Evolutionary conservation across 2,888 invertebrate species (phyloP).

Genomic region (Drosophila mettleri): DNA sequence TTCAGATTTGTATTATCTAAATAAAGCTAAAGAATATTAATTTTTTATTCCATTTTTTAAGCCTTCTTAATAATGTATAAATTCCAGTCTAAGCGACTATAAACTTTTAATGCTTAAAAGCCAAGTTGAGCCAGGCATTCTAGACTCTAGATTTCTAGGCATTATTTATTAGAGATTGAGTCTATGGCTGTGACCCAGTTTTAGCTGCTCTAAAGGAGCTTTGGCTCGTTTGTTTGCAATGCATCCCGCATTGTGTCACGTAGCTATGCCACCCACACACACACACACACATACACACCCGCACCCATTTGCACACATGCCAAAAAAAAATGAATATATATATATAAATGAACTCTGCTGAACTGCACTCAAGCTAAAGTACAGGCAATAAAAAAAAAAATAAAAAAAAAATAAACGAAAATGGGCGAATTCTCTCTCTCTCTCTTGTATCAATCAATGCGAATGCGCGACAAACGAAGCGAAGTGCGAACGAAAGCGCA

Average conservation of each 20-base stretch:
- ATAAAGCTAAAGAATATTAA: too few relatives aligned
- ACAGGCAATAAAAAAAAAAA: constrained; percentile 48
- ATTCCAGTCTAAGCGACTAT: background rate
- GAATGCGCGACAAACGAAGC: constrained; percentile 21
- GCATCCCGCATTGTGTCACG: constrained; percentile 59
- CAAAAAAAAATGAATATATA: constrained; percentile 52
- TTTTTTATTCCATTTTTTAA: too few relatives aligned
- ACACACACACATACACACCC: constrained; percentile 7
- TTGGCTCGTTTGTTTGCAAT: constrained; percentile 11
- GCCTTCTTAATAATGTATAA: too few relatives aligned
- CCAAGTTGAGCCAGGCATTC: background rate
- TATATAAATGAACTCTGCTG: constrained; percentile 67
- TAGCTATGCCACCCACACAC: constrained; percentile 25
- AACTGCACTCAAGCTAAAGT: constrained; percentile 61
- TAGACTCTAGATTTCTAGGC: background rate
- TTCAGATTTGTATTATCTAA: background rate
- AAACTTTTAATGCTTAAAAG: background rate
- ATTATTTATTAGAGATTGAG: background rate
- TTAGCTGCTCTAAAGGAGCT: background rate
- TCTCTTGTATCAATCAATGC: constrained; percentile 52
- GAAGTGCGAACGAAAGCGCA: constrained; percentile 49
- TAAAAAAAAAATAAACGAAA: constrained; percentile 3
- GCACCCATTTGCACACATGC: constrained; percentile 41
- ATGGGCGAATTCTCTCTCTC: constrained; percentile 38
- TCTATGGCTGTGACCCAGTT: constrained; percentile 44